phyloP scores from a whole-genome alignment of 2,113 vertebrate genomes.

The Chauna torquata region DNA sequence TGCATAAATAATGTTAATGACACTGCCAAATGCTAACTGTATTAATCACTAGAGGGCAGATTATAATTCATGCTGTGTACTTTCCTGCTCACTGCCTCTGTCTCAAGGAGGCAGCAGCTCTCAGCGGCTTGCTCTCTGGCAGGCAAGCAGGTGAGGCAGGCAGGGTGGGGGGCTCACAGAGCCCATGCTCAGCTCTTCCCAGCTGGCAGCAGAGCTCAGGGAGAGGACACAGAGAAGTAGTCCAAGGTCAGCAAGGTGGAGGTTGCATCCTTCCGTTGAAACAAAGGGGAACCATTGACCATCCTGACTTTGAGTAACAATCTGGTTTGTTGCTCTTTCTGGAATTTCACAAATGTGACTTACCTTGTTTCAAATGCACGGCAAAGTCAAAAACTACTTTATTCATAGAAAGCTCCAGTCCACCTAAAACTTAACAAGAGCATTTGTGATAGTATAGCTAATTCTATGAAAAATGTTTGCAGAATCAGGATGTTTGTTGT shows the following conservation, averaged over 20 bases:
- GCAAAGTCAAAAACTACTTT: neutral
- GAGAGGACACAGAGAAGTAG: neutral
- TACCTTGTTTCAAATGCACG: neutral
- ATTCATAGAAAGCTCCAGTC: neutral
- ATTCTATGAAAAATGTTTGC: neutral
- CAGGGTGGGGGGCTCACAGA: neutral
- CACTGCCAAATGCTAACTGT: conserved; percentile 14
- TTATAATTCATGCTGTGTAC: conserved; percentile 8
- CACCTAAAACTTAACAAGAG: neutral
- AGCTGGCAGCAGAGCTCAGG: neutral
- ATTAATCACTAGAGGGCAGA: conserved; percentile 56
- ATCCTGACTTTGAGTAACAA: neutral
- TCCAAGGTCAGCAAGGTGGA: neutral
- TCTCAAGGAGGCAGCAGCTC: neutral
- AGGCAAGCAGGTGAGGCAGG: neutral
- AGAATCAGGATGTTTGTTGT: neutral
- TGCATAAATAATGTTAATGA: neutral
- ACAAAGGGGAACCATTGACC: neutral
- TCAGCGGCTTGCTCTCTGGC: neutral
- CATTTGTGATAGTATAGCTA: neutral
- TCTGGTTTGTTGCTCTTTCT: neutral
- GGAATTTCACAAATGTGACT: neutral
- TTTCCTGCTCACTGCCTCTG: neutral
- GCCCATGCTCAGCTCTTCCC: neutral
- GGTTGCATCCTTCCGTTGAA: neutral